Percentiles rank a stretch among this genome's conserved stretches.
Evolutionary conservation across 2,888 invertebrate genomes (phyloP).

Genomic region (Dryomyza anilis): DNA sequence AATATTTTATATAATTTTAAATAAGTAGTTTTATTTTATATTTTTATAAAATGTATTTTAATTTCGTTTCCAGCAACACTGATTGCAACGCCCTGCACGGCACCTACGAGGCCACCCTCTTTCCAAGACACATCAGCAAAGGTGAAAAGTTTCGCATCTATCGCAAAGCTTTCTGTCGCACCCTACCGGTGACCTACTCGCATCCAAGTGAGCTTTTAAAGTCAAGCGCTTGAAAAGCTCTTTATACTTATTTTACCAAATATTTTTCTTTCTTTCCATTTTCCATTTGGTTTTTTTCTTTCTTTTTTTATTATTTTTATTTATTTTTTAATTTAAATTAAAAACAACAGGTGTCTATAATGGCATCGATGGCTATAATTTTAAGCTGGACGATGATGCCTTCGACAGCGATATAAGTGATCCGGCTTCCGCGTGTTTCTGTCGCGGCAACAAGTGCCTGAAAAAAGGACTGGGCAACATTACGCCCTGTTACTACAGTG

Average conservation of each 20-base stretch:
- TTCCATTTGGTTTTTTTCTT: neutral
- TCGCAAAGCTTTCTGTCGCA: constrained; percentile 77
- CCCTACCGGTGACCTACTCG: constrained; percentile 65
- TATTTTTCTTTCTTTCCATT: neutral
- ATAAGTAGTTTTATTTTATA: neutral
- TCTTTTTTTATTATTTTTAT: neutral
- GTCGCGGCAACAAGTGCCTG: constrained; percentile 64
- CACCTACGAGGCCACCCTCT: constrained; percentile 74
- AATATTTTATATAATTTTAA: neutral
- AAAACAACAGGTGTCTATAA: constrained; percentile 34
- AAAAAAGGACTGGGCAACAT: constrained; percentile 71
- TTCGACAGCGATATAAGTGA: constrained; percentile 65
- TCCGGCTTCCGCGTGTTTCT: constrained; percentile 71
- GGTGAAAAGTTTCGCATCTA: constrained; percentile 69
- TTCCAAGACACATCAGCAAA: constrained; percentile 67
- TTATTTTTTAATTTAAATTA: neutral
- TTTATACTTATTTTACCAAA: no score
- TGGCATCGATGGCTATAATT: constrained; percentile 68
- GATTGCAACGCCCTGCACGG: constrained; percentile 73
- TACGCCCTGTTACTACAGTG: constrained; percentile 75
- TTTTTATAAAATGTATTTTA: no score
- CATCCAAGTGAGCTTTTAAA: constrained; percentile 44
- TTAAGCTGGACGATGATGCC: constrained; percentile 67
- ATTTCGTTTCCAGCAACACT: constrained; percentile 59
- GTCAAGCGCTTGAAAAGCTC: neutral